Base-by-base conservation (phyloP, 92 coral and sea anemone genomes). In the Virgularia gustaviana region DNA sequence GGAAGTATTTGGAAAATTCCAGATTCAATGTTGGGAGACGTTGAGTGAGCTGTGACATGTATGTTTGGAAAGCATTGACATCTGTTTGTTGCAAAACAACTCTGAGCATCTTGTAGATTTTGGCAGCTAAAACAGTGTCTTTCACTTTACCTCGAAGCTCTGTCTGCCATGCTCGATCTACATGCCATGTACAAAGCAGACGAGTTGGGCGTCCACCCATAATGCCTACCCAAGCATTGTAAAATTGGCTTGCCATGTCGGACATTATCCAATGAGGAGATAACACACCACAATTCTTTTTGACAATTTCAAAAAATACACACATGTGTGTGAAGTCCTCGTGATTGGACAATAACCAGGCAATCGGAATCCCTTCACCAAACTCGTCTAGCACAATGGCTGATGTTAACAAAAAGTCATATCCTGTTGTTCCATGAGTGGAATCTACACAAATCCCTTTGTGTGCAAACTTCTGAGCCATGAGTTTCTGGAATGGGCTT, bases 151-250 rank as follows among this genome's bases (percentile, higher is more conserved):
- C 53, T 13, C 67, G 13, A 12, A 84, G 76, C 43, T 79, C 71
- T 1, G 53, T 63, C 32, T 65, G 77, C 81, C 84, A 83, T 15
- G 85, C 85, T 9, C 72, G 47, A 39, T 79, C 88, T 36, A 83
- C 84, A 73, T 83, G 84, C 88, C 88, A 78, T 11, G 80, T 72
- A 19, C 84, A 83, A 1, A 84, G 25, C 4, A 84, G 45, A 20
- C 52, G 24, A 2, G 53, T 33, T 9, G 83, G 89, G 25, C 54
- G 30, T 47, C 22, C 22, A 5, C 55, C n/a, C 55, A 47, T 63
- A 11, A 18, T 1, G 47, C 20, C 37, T 7, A 60, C 3, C 66
- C 66, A 60, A 18, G 66, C 66, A 60, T 60, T 60, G 37, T 38
- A 63, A 34, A 35, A 63, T 38, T 63, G 70, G 10, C 37, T 63